These are phyloP conservation scores for Mixornis gularis DNA, from an alignment of 2,113 vertebrate species.

Conservation along the genomic window DNA sequence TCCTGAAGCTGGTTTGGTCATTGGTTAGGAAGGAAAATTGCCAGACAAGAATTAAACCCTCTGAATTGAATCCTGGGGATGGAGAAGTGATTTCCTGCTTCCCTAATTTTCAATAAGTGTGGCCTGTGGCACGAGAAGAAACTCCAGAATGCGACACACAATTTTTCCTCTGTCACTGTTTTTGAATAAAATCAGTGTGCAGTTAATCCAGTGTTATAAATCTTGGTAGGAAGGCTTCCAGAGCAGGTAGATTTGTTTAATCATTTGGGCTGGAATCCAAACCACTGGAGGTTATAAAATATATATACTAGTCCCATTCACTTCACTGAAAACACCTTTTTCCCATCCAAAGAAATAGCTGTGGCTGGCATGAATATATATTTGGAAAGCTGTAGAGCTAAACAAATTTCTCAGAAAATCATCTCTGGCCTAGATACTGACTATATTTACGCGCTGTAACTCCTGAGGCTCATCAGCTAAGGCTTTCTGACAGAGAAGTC, in stretches of 20 bases:
- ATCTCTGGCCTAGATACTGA: conserved; percentile 13
- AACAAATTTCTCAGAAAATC: conserved; percentile 40
- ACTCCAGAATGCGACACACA: background rate
- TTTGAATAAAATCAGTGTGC: conserved; percentile 52
- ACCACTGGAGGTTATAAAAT: conserved; percentile 40
- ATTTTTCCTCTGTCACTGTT: conserved; percentile 31
- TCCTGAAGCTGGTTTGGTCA: background rate
- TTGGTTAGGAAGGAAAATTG: background rate
- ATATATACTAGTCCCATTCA: conserved; percentile 45
- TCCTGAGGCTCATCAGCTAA: conserved; percentile 13
- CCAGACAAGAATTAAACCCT: conserved; percentile 27
- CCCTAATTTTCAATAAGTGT: background rate
- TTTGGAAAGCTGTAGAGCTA: conserved; percentile 48
- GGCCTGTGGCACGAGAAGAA: conserved; percentile 1
- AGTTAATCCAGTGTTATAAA: conserved; percentile 47
- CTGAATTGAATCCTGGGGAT: conserved; percentile 23
- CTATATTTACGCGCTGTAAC: background rate
- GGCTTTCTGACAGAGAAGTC: background rate
- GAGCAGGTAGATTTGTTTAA: conserved; percentile 62
- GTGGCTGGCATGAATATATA: conserved; percentile 53
- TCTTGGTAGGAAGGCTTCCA: conserved; percentile 26
- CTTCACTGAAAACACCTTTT: conserved; percentile 48
- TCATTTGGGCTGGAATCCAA: conserved; percentile 53
- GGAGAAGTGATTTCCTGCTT: conserved; percentile 31
- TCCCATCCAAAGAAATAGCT: conserved; percentile 55